A percentile compares a stretch with the other conserved stretches of the same genome.
Conservation (phyloP, 1,140 invertebrate species). For the Orchestia grillus region DNA sequence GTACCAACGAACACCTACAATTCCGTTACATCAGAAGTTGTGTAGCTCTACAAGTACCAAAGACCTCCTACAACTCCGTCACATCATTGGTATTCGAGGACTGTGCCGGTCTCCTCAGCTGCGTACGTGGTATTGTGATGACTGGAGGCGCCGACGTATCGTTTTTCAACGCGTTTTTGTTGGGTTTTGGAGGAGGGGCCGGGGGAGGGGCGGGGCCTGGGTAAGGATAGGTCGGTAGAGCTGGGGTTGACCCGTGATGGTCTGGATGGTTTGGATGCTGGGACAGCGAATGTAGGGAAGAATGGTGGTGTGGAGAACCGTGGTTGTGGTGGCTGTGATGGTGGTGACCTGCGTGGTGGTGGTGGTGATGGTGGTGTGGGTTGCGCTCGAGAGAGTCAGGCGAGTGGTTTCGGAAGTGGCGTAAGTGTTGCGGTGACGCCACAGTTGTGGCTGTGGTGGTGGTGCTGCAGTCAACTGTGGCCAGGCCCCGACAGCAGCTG, state of each 20-base stretch:
- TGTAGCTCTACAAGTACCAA: not conserved
- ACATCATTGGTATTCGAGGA: not conserved
- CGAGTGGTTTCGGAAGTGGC: slow-evolving; percentile 32
- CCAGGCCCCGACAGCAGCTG: slow-evolving; percentile 10
- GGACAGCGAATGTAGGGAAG: slow-evolving; percentile 17
- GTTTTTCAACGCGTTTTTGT: not conserved
- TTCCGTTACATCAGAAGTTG: not conserved
- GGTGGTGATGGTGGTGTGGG: slow-evolving; percentile 32
- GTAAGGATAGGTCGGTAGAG: slow-evolving; percentile 3
- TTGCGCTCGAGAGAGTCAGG: slow-evolving; percentile 44
- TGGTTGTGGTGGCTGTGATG: not conserved
- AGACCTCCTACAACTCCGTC: not conserved
- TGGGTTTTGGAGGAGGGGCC: not conserved
- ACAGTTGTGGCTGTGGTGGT: slow-evolving; percentile 45
- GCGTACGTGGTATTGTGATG: slow-evolving; percentile 9
- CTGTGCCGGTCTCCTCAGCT: not conserved
- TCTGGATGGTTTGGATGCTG: not conserved
- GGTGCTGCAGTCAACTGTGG: slow-evolving; percentile 30
- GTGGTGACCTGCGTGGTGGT: not conserved
- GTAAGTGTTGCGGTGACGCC: not conserved
- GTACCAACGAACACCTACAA: not conserved
- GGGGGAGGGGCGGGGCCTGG: not conserved
- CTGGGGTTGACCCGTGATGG: slow-evolving; percentile 10
- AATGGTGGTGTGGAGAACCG: slow-evolving; percentile 3
- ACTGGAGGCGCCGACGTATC: not conserved